Conservation (phyloP, 2,113 vertebrate species). For the Syngnathus floridae region DNA sequence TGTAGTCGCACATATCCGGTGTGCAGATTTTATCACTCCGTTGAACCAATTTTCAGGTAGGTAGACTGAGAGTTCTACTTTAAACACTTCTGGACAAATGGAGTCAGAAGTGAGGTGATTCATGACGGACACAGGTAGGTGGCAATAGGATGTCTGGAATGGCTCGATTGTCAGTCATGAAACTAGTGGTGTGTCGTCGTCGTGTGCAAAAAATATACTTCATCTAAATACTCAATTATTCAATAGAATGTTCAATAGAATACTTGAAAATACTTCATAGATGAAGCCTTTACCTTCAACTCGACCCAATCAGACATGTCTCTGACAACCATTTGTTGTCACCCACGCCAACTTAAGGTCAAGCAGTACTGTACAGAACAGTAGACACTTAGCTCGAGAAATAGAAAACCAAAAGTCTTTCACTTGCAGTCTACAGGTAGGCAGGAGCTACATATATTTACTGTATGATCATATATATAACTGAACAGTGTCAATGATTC, state of each 20-base stretch:
- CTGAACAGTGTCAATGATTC: slow-evolving; percentile 1
- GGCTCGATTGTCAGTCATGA: too few species aligned
- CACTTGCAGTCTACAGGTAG: slow-evolving; percentile 11
- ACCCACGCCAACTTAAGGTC: slow-evolving; percentile 2
- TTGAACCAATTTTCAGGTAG: background rate
- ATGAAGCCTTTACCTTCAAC: background rate
- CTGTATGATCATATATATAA: background rate
- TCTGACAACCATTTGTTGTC: slow-evolving; percentile 20
- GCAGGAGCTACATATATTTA: slow-evolving; percentile 3
- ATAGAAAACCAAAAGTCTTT: slow-evolving; percentile 5
- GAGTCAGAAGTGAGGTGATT: background rate
- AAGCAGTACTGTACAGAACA: background rate
- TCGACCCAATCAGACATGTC: slow-evolving; percentile 1
- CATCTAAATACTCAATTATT: too few species aligned
- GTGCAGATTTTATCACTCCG: background rate
- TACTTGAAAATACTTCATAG: background rate
- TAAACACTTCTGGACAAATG: background rate
- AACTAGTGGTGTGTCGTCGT: too few species aligned
- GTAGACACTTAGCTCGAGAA: slow-evolving; percentile 9
- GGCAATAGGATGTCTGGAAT: background rate
- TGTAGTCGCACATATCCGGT: too few species aligned
- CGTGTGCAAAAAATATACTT: too few species aligned
- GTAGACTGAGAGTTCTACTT: background rate
- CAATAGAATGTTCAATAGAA: too few species aligned
- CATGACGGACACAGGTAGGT: background rate